Base-by-base conservation (phyloP, 2,797 vertebrate genomes). In the Phoebastria nigripes region DNA sequence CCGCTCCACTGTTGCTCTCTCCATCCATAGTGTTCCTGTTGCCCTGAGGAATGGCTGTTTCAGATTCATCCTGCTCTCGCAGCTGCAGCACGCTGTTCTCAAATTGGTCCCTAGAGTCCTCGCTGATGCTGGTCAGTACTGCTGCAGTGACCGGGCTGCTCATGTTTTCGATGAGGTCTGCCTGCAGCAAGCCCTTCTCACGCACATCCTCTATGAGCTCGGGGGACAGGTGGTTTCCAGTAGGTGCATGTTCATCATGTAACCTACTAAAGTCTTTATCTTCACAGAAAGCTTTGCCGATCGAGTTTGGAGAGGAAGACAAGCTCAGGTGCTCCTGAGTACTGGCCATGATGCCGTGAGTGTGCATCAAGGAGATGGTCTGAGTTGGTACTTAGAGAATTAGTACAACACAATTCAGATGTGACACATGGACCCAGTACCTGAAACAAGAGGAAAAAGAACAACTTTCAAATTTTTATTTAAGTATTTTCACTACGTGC, bases 1-100 rank as follows among this genome's bases (percentile, higher is more conserved):
- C 99, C 0, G 92, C 76, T 41, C 98, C 98, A 3, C 97, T 94
- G 14, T 84, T 95, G 92, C 97, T 97, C 18, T 98, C 99, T 7
- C 98, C 98, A 6, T 98, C 98, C 17, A 97, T 90, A 0, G 97
- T 91, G 31, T 97, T 95, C 69, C 97, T 95, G 55, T 95, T 98
- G 89, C 98, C 98, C n/a, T 98, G 98, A 87, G 98, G 98, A 6
- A 97, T 90, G 0, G 98, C 97, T 1, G 98, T 97, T 90, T 98
- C 99, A 0, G 97, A 96, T 47, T 99, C 99, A 59, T 99, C 98
- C 28, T 98, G 98, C 91, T 99, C 99, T 90, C 99, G 98, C 80
- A 99, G 98, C 98, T 99, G 99, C 31, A 99, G 98, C 85, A 99
- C 99, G 1, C 99, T 99, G 98, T 99, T 99, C 95, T 99, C 99